Conservation (phyloP, 2,797 vertebrate species). For the Arnoldichthys spilopterus region DNA sequence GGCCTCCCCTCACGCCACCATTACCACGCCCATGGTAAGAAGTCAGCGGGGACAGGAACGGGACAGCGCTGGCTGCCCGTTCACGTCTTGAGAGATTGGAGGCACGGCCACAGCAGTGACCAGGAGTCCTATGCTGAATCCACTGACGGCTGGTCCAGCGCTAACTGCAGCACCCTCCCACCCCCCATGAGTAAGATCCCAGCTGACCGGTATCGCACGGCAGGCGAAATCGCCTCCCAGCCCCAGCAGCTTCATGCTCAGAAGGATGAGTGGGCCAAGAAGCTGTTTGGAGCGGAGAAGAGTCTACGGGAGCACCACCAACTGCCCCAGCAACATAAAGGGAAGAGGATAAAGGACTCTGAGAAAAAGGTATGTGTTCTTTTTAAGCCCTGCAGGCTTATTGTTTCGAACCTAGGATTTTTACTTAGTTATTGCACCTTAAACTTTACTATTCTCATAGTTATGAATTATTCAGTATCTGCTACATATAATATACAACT, state of each 20-base stretch:
- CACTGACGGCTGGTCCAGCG: conserved; percentile 95
- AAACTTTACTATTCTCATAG: neutral
- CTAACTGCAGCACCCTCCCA: conserved; percentile 96
- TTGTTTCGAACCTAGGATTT: neutral
- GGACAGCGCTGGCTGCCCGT: conserved; percentile 91
- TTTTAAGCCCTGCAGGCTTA: neutral
- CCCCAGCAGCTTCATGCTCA: conserved; percentile 76
- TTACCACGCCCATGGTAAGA: conserved; percentile 80
- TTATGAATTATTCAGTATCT: neutral
- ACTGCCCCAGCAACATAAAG: conserved; percentile 66
- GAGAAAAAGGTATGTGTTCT: conserved; percentile 76
- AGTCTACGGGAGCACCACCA: conserved; percentile 69
- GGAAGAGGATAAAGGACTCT: conserved; percentile 73
- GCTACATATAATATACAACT: neutral
- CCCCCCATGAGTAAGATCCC: conserved; percentile 98
- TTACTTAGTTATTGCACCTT: neutral
- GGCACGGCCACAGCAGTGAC: conserved; percentile 85
- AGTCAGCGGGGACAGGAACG: conserved; percentile 63
- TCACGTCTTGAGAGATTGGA: conserved; percentile 92
- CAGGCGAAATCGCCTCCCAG: conserved; percentile 79
- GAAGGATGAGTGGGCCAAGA: conserved; percentile 92
- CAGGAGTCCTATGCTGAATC: conserved; percentile 98
- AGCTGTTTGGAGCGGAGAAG: conserved; percentile 85
- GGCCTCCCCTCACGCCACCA: conserved; percentile 73
- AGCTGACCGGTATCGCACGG: conserved; percentile 92